These are phyloP conservation scores for Tachypleus tridentatus DNA, from an alignment of 1,140 invertebrate genomes.

Conservation along the genomic window DNA sequence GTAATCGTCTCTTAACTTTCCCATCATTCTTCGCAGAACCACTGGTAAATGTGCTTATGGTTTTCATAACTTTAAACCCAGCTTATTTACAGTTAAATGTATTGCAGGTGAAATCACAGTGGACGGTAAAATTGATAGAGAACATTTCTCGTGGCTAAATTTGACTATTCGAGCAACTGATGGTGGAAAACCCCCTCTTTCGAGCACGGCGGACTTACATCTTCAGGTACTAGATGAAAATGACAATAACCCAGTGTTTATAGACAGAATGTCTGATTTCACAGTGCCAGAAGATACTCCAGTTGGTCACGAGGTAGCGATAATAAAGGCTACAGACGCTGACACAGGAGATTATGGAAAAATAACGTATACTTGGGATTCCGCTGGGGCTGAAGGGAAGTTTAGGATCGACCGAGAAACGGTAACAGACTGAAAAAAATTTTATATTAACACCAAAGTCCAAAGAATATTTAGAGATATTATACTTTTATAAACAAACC, in stretches of 20 bases:
- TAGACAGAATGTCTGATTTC: conserved; percentile 46
- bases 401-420: conserved; percentile 64
- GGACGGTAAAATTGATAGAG: conserved; percentile 72
- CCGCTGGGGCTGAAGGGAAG: conserved; percentile 50
- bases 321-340: conserved; percentile 63
- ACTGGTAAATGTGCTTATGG: too few species aligned
- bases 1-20: too few species aligned
- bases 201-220: conserved; percentile 50
- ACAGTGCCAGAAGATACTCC: conserved; percentile 61
- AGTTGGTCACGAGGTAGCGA: conserved; percentile 53
- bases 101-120: conserved; percentile 59
- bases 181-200: conserved; percentile 59
- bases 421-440: conserved; percentile 20
- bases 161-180: conserved; percentile 74
- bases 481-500: too few species aligned
- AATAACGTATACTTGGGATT: conserved; percentile 76
- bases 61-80: too few species aligned
- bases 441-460: too few species aligned
- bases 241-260: conserved; percentile 81
- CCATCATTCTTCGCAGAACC: too few species aligned
- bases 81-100: background rate
- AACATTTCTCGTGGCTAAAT: conserved; percentile 72
- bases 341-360: conserved; percentile 79
- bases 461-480: too few species aligned
- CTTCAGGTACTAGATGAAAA: conserved; percentile 70